A percentile compares a stretch with the other conserved stretches of the same genome.
Conservation (phyloP, 1,140 invertebrate genomes). For the Ceratina japonica region DNA sequence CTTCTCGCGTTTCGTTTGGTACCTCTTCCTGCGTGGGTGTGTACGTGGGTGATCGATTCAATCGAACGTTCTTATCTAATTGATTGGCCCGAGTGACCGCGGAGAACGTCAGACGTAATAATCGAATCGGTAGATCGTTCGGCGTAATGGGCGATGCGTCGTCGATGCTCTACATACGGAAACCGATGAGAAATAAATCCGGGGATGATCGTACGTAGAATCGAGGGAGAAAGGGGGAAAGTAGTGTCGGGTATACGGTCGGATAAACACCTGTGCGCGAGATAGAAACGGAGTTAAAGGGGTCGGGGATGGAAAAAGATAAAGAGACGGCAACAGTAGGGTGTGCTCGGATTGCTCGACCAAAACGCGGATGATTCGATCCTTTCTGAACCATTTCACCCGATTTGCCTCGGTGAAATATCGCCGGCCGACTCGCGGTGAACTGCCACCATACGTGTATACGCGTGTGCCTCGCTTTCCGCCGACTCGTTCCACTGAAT, state of each 20-base stretch:
- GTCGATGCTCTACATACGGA: not conserved
- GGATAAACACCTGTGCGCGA: slow-evolving; percentile 66
- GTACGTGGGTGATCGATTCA: not conserved
- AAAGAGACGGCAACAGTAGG: slow-evolving; percentile 44
- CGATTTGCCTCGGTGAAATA: slow-evolving; percentile 69
- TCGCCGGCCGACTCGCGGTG: slow-evolving; percentile 42
- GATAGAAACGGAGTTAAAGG: slow-evolving; percentile 53
- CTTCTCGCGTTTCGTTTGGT: not conserved
- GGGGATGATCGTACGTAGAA: slow-evolving; percentile 32
- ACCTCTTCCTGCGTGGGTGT: not conserved
- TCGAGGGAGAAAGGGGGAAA: slow-evolving; percentile 39
- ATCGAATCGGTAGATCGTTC: not conserved
- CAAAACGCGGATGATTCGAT: slow-evolving; percentile 70
- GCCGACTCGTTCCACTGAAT: not conserved
- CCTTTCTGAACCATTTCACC: slow-evolving; percentile 71
- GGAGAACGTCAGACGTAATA: not conserved
- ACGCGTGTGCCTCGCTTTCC: slow-evolving; percentile 22
- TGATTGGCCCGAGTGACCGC: not conserved
- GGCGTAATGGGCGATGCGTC: too few relatives aligned
- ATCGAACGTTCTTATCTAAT: not conserved
- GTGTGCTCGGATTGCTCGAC: slow-evolving; percentile 55
- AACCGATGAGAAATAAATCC: slow-evolving; percentile 51
- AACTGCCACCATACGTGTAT: slow-evolving; percentile 42
- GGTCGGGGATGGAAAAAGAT: slow-evolving; percentile 37
- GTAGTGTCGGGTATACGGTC: slow-evolving; percentile 63